phyloP scores from a whole-genome alignment of 2,797 vertebrate genomes.

The Clamator glandarius region DNA sequence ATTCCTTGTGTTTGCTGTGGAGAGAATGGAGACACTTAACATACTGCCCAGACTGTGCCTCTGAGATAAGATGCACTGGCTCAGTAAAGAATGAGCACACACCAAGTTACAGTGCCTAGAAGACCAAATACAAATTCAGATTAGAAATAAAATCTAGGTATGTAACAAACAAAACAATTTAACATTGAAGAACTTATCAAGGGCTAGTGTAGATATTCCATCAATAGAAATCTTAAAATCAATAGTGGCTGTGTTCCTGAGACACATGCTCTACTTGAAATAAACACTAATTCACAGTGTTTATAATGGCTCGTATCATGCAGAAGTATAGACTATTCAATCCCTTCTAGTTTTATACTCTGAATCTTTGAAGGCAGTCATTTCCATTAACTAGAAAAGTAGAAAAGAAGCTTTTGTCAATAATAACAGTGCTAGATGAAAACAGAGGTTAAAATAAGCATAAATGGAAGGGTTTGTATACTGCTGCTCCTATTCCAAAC shows the following conservation, averaged over 20 bases:
- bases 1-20: neutral
- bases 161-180: neutral
- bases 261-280: neutral
- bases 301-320: neutral
- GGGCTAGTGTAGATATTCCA: neutral
- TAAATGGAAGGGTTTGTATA: neutral
- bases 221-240: conserved; percentile 24
- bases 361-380: conserved; percentile 20
- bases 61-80: neutral
- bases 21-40: neutral
- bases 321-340: neutral
- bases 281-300: neutral
- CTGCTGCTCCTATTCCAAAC: neutral
- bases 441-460: conserved; percentile 4
- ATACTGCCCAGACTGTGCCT: neutral
- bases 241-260: neutral
- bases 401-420: conserved; percentile 20
- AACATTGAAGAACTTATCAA: neutral
- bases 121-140: neutral
- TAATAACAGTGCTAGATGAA: neutral
- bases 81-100: neutral
- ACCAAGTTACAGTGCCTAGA: neutral
- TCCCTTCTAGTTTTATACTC: neutral
- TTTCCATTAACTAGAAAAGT: conserved; percentile 23
- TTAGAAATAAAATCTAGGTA: neutral